phyloP scores from a whole-genome alignment of 2,797 vertebrate genomes.

The Netta rufina region DNA sequence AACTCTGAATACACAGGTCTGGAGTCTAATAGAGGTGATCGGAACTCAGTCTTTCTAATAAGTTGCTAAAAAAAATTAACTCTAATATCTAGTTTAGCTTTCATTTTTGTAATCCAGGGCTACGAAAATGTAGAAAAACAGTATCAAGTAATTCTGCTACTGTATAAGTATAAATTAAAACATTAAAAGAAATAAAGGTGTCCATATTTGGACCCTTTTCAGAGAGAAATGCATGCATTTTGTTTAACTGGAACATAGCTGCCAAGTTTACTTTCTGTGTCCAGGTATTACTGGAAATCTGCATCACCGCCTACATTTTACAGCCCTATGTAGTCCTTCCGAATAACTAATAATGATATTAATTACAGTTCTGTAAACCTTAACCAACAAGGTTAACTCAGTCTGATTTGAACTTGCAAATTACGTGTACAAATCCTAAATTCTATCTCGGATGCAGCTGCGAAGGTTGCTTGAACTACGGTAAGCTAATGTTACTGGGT shows the following conservation, averaged over 20 bases:
- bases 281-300: neutral
- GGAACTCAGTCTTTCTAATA: constrained; percentile 75
- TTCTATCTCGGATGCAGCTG: neutral
- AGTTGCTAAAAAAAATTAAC: constrained; percentile 76
- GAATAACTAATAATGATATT: constrained; percentile 64
- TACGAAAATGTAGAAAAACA: constrained; percentile 62
- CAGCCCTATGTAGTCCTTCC: constrained; percentile 44
- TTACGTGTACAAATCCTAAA: neutral
- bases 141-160: neutral
- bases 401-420: constrained; percentile 12
- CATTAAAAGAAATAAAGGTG: neutral
- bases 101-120: constrained; percentile 37
- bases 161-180: neutral
- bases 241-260: neutral
- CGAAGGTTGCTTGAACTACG: neutral
- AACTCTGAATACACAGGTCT: constrained; percentile 88
- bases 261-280: neutral
- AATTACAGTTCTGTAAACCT: constrained; percentile 50
- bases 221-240: neutral
- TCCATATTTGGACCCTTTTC: neutral
- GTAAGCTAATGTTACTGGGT: neutral
- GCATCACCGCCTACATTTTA: constrained; percentile 37
- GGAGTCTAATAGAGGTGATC: constrained; percentile 89
- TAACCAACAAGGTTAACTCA: constrained; percentile 59
- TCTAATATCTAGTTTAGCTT: constrained; percentile 53